Percentiles rank a stretch among this genome's conserved stretches.
Evolutionary conservation across 1,140 invertebrate genomes (phyloP).

Genomic region (Brachionus calyciflorus): DNA sequence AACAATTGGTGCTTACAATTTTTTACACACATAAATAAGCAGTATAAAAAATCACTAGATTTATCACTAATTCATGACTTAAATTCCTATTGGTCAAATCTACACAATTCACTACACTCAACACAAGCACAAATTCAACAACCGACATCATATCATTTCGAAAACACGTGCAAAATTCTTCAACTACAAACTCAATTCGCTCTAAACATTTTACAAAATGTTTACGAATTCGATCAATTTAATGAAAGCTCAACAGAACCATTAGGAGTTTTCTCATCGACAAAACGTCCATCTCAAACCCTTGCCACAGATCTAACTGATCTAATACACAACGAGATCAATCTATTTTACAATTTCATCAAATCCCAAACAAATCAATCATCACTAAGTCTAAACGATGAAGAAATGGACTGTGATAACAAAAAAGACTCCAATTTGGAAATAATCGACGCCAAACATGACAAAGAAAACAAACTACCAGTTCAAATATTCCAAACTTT

Average conservation of each 20-base stretch:
- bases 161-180: constrained; percentile 16
- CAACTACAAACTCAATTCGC: background rate
- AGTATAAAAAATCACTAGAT: background rate
- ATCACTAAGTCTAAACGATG: background rate
- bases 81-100: background rate
- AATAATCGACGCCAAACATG: background rate
- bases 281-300: background rate
- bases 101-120: background rate
- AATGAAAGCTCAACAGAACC: background rate
- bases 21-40: background rate
- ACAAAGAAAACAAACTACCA: constrained; percentile 30
- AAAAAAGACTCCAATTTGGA: background rate
- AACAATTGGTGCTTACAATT: constrained; percentile 5
- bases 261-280: background rate
- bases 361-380: background rate
- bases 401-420: background rate
- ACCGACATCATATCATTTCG: background rate
- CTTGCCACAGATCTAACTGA: background rate
- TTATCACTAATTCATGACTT: background rate
- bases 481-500: background rate
- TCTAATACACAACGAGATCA: background rate
- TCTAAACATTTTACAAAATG: constrained; percentile 3
- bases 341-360: background rate
- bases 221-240: background rate
- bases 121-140: background rate